Conservation (phyloP, 2,113 vertebrate species). For the Sorex araneus region DNA sequence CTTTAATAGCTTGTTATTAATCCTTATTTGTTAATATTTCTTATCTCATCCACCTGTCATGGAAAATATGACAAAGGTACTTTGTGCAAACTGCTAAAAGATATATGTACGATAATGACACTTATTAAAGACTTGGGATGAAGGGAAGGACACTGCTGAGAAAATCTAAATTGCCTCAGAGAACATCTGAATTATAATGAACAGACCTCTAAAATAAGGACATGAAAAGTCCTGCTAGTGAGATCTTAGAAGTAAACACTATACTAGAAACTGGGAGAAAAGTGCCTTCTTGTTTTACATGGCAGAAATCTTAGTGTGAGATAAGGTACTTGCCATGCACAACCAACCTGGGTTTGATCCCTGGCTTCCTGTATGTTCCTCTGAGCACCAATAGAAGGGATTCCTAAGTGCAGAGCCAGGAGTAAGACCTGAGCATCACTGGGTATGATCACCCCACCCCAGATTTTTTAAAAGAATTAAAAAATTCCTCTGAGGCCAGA, state of each 20-base stretch:
- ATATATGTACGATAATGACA: background rate
- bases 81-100: background rate
- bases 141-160: background rate
- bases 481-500: no score
- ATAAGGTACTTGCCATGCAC: no score
- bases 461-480: no score
- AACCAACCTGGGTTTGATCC: no score
- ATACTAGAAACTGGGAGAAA: background rate
- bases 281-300: background rate
- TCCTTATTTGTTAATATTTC: background rate
- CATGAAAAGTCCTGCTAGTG: background rate
- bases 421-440: no score
- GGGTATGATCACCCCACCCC: no score
- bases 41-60: background rate
- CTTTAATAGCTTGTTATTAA: background rate
- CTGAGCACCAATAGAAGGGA: no score
- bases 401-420: no score
- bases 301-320: background rate
- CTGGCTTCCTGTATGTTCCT: no score
- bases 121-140: background rate
- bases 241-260: background rate
- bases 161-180: slow-evolving; percentile 29
- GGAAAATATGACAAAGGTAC: slow-evolving; percentile 14
- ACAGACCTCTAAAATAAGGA: background rate
- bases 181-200: slow-evolving; percentile 7